phyloP scores from a whole-genome alignment of 1,140 invertebrate genomes.

The Nasonia giraulti region DNA sequence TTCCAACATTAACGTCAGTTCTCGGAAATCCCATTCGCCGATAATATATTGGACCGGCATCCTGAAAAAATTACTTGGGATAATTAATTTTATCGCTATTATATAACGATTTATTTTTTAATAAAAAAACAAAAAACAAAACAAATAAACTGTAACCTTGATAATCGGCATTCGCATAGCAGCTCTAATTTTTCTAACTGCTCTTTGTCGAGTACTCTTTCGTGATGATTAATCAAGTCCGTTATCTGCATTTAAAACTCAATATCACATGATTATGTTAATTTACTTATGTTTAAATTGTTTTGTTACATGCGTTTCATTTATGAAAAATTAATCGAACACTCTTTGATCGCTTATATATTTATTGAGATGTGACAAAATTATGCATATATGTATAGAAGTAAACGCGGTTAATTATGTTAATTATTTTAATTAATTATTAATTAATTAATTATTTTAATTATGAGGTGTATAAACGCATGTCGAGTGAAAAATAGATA shows the following conservation, averaged over 20 bases:
- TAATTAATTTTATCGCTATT: neutral
- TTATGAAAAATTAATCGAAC: too few species aligned
- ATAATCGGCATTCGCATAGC: slow-evolving; percentile 66
- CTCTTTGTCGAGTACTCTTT: slow-evolving; percentile 54
- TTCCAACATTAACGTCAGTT: slow-evolving; percentile 78
- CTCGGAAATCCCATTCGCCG: slow-evolving; percentile 84
- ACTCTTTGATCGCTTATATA: too few species aligned
- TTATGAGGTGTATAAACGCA: too few species aligned
- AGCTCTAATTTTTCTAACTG: slow-evolving; percentile 62
- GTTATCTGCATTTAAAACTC: slow-evolving; percentile 56
- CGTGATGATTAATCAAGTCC: slow-evolving; percentile 59
- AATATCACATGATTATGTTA: neutral
- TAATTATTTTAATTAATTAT: neutral
- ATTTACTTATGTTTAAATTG: too few species aligned
- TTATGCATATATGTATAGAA: too few species aligned
- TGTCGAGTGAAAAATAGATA: neutral
- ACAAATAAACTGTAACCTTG: slow-evolving; percentile 59
- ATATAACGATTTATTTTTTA: neutral
- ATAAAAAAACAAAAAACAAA: slow-evolving; percentile 16
- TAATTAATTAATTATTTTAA: too few species aligned
- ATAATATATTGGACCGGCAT: slow-evolving; percentile 85
- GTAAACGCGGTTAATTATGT: too few species aligned
- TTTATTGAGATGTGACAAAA: too few species aligned
- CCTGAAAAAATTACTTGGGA: slow-evolving; percentile 62
- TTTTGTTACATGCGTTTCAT: too few species aligned